Evolutionary conservation across 2,113 vertebrate species (phyloP), one percentile per base, ranked within the genome.

Genomic region (Coptodon rendalli): DNA sequence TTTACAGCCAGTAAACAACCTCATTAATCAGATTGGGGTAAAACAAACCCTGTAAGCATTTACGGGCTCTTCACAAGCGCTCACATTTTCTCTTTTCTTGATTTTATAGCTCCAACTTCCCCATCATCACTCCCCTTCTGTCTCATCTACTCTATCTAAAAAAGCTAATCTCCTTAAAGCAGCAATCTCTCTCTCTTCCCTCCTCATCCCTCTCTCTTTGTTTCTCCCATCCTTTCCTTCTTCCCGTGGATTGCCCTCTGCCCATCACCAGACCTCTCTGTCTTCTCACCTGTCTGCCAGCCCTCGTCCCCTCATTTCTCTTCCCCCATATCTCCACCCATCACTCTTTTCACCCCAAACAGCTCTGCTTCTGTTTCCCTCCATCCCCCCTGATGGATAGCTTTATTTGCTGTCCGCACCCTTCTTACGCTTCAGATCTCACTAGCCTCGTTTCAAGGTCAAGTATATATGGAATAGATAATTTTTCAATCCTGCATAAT

Each of bases 21-120:
- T 88, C 83, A 86, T 94, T 93, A 93, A 95, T 94, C 95, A 93
- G 86, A 84, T 13, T 14, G 59, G 6, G 81, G 86, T 89, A 84
- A 90, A 91, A 86, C 80, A 89, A 89, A 88, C 86, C 83, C 84
- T 29, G 63, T 81, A 82, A 93, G 90, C 88, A 83, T 89, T 90
- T 82, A 86, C n/a, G 14, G 57, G 29, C 82, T 78, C 45, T 78
- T 78, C 73, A 78, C 4, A 3, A 45, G 22, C 3, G 1, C 68
- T 73, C 68, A 3, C 73, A 34, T 52, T 78, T 52, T 78, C 45
- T 83, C 78, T 71, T 59, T 34, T 66, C 13, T 52, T 57, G 3
- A 61, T 88, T 54, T 82, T 87, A 90, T 24, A 90, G 89, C 89
- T 82, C 57, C 27, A 86, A 59, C 86, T 87, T 86, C 34, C 48